These are phyloP conservation scores for Hipposideros armiger DNA, from an alignment of 2,113 vertebrate genomes.

Conservation along the genomic window DNA sequence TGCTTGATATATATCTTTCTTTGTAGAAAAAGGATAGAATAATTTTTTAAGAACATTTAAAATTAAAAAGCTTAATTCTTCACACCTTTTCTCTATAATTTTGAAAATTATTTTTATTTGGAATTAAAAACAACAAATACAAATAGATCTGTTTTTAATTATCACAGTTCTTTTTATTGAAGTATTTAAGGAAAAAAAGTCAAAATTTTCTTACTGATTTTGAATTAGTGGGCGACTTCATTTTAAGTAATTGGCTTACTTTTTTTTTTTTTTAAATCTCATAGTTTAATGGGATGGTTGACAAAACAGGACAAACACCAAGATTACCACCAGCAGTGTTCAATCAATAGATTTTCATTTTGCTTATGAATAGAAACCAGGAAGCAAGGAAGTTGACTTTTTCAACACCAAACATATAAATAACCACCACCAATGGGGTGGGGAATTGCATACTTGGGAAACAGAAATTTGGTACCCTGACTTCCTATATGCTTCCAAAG, in stretches of 20 bases:
- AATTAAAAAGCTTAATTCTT: conserved; percentile 11
- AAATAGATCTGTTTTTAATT: neutral
- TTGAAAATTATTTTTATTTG: conserved; percentile 37
- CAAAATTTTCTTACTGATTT: neutral
- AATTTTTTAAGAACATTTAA: neutral
- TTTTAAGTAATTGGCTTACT: neutral
- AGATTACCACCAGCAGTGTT: neutral
- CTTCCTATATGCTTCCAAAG: conserved; percentile 17
- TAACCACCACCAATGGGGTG: neutral
- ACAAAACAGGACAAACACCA: conserved; percentile 4
- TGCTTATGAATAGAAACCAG: conserved; percentile 47
- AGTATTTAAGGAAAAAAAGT: conserved; percentile 12
- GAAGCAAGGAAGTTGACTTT: conserved; percentile 50
- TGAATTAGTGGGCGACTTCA: neutral
- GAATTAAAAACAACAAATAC: conserved; percentile 56
- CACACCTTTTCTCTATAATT: conserved; percentile 6
- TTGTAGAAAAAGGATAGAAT: neutral
- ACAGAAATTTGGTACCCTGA: conserved; percentile 45
- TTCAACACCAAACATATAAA: conserved; percentile 21
- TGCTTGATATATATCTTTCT: conserved; percentile 28
- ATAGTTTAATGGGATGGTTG: conserved; percentile 23
- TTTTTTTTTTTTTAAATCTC: neutral
- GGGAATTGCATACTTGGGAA: neutral
- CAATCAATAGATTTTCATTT: conserved; percentile 40
- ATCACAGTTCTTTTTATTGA: conserved; percentile 6